Evolutionary conservation across 2,888 invertebrate genomes (phyloP), one percentile per base, ranked within the genome.

Genomic region (Parapristionchus giblindavisi): DNA sequence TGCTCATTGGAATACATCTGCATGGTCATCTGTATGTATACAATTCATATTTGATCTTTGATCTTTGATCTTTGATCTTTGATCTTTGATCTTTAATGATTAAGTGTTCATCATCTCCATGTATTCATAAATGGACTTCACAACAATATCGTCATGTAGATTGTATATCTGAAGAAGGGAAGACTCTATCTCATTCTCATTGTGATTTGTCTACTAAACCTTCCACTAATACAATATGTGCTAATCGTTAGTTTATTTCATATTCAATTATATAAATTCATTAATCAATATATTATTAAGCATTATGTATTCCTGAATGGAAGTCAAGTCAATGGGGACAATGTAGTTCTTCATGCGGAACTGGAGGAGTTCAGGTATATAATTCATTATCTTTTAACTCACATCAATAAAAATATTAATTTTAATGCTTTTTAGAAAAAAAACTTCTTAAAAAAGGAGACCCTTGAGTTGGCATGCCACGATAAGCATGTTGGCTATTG

Each of bases 251-350:
- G 75, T 43, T 14, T 6, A 58, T 51, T 36, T 52, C 29, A 17
- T 34, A 27, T 34, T 75, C 17, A 36, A 27, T 70, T 0, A 1
- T n/a, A 11, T 34, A 32, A 1, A 54, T 29, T 6, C 21, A 66
- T 32, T 5, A n/a, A 1, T 17, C 6, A 27, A 21, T 24, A 3
- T 32, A 54, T n/a, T 14, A 79, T 77, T 74, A 40, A 86, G 86
- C 78, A 32, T 78, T 80, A 60, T 87, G 88, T 79, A 81, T 92
- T 85, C 93, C 95, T 0, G 92, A 93, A 70, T 98, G 97, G 97
- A 92, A 93, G 77, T 93, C 93, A 4, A 94, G 94, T 11, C 92
- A 93, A 76, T 97, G 97, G 97, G 94, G 94, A 54, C 93, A 94
- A 87, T 97, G 96, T 88, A 92, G 93, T 82, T 94, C 94, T 32